These are phyloP conservation scores for Rhyacophila brunnea DNA, from an alignment of 1,140 invertebrate genomes.

Conservation along the genomic window DNA sequence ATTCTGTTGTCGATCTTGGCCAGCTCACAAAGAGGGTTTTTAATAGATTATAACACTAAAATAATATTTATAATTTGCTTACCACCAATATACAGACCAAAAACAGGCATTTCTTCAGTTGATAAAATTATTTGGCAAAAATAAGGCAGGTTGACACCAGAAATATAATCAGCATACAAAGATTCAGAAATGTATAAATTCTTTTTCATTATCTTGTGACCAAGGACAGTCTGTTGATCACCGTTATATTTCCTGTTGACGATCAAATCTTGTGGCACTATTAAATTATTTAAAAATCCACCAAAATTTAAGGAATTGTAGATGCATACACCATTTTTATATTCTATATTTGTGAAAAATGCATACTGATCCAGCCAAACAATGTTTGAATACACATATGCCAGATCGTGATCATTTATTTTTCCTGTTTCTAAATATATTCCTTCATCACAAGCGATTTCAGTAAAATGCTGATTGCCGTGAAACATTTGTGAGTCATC, in stretches of 20 bases:
- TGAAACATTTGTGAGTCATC: slow-evolving; percentile 26
- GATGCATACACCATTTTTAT: slow-evolving; percentile 4
- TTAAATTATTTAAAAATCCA: slow-evolving; percentile 9
- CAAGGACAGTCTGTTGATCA: slow-evolving; percentile 2
- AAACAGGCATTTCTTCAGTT: neutral
- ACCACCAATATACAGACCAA: slow-evolving; percentile 20
- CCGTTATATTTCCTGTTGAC: neutral
- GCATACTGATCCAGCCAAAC: slow-evolving; percentile 21
- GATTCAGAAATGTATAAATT: slow-evolving; percentile 35
- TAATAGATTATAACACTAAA: no score
- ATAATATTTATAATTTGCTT: no score
- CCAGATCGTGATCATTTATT: slow-evolving; percentile 18
- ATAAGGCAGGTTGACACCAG: slow-evolving; percentile 9
- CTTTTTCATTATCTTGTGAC: slow-evolving; percentile 25
- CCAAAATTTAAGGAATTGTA: slow-evolving; percentile 3
- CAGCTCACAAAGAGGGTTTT: no score
- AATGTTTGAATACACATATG: slow-evolving; percentile 1
- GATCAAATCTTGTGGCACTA: slow-evolving; percentile 18
- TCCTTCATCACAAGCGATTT: slow-evolving; percentile 10
- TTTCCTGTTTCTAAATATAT: slow-evolving; percentile 10
- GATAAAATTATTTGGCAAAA: slow-evolving; percentile 13
- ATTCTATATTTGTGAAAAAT: slow-evolving; percentile 11
- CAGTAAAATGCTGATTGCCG: slow-evolving; percentile 30
- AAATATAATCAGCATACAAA: slow-evolving; percentile 30
- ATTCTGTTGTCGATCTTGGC: no score